Evolutionary conservation across 2,888 invertebrate genomes (phyloP), one percentile per base, ranked within the genome.

Genomic region (Agonopterix alstromeriana): DNA sequence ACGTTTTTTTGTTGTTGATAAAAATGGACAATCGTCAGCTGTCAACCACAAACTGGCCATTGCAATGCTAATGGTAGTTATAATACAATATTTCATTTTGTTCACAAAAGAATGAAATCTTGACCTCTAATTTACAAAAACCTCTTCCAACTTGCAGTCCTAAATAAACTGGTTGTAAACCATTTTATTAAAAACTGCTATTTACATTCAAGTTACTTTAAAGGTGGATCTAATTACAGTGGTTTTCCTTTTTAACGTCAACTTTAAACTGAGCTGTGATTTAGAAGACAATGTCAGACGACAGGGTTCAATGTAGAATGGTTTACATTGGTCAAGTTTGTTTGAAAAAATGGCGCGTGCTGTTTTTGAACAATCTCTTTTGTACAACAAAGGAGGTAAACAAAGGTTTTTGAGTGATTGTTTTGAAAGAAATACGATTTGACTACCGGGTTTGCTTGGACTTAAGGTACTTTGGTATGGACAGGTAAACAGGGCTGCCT

Each of bases 21-120:
- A 61, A 61, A 57, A 53, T 51, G 64, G 61, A 63, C 55, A 52
- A 45, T 65, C 56, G 63, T 72, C 79, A 82, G 74, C 75, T 77
- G 77, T 72, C 73, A 72, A 82, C 85, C 85, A 63, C 84, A 85
- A 73, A 75, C 64, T 74, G 76, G 69, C 78, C 80, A 64, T 52
- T 57, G 61, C 70, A 72, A 68, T 63, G 58, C 61, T 55, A 52
- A 56, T 27, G 7, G 7, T 7, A 27, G 5, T 3, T 27, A 27
- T 5, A 27, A 27, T 27, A 57, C 56, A 67, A 47, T 42, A 42
- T 3, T 42, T 42, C 42, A 42, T 42, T 35, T 47, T 47, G 47
- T 42, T 17, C 36, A 38, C 40, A 40, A 36, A 36, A 5, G 27
- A 27, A 27, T 27, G 27, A 27, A 27, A 27, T 9, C 17, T n/a